phyloP scores from a whole-genome alignment of 2,888 invertebrate genomes.

The Drosophila hamatofila region DNA sequence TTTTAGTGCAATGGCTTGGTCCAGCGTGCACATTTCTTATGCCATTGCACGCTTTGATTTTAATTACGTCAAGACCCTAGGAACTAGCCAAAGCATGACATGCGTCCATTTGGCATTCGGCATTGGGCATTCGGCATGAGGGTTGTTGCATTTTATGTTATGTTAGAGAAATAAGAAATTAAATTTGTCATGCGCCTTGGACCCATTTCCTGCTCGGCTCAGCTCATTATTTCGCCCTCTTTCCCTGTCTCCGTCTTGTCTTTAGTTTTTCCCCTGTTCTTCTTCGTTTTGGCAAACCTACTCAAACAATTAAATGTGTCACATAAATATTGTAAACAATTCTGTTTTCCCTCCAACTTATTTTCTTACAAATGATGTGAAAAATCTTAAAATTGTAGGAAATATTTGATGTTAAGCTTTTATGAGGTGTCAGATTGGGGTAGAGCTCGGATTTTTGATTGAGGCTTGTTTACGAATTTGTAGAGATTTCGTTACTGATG shows the following conservation, averaged over 20 bases:
- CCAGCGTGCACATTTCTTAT: constrained; percentile 41
- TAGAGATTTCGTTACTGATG: neutral
- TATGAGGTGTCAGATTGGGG: constrained; percentile 45
- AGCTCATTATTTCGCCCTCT: constrained; percentile 32
- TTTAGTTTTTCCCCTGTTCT: constrained; percentile 1
- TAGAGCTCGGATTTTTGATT: neutral
- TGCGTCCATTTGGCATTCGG: constrained; percentile 63
- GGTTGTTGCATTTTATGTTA: constrained; percentile 50
- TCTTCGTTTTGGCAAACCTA: constrained; percentile 61
- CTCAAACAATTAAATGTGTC: constrained; percentile 75
- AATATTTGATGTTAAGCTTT: constrained; percentile 31
- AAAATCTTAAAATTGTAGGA: constrained; percentile 53
- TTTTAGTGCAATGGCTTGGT: constrained; percentile 4
- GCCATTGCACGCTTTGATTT: constrained; percentile 78
- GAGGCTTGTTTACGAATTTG: constrained; percentile 9
- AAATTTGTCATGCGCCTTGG: constrained; percentile 76
- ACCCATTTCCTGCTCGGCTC: constrained; percentile 35
- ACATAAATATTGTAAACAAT: constrained; percentile 73
- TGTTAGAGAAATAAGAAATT: constrained; percentile 76
- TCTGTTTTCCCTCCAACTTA: constrained; percentile 48
- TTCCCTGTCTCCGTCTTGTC: constrained; percentile 18
- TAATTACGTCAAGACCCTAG: constrained; percentile 58
- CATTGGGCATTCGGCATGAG: constrained; percentile 25
- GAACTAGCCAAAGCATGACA: constrained; percentile 46
- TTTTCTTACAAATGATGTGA: constrained; percentile 73